phyloP scores from a whole-genome alignment of 2,797 vertebrate genomes.

The Micrastur ruficollis region DNA sequence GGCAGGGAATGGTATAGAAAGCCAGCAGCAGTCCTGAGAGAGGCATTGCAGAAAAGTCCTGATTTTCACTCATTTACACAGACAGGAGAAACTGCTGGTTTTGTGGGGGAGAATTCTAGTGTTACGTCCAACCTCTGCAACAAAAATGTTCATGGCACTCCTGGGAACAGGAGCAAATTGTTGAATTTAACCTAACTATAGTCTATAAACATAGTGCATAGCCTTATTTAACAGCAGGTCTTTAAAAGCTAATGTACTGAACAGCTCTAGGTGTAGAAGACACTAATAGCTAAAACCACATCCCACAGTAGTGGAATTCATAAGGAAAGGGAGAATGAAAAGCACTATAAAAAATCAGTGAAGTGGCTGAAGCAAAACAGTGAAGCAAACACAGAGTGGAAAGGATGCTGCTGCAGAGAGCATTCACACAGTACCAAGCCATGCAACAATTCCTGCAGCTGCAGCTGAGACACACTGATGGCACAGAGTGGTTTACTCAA shows the following conservation, averaged over 20 bases:
- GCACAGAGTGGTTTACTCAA: background rate
- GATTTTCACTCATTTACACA: background rate
- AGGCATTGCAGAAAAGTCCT: background rate
- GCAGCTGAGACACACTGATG: background rate
- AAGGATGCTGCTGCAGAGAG: background rate
- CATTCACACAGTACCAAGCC: fast-evolving
- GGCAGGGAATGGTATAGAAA: background rate
- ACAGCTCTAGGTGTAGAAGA: background rate
- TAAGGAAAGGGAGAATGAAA: background rate
- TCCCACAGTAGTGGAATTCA: background rate
- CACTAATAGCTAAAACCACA: background rate
- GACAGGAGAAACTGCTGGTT: background rate
- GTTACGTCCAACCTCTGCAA: background rate
- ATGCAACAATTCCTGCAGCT: background rate
- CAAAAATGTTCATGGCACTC: background rate
- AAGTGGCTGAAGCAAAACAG: no score
- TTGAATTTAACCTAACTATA: background rate
- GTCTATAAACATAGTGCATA: background rate
- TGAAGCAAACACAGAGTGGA: background rate
- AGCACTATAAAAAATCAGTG: background rate
- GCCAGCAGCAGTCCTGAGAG: background rate
- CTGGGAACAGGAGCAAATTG: background rate
- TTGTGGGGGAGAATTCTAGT: background rate
- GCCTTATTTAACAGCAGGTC: background rate
- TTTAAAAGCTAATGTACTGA: background rate